phyloP scores from a whole-genome alignment of 37 sponge, comb jelly and placozoan species.

The Oopsacas minuta region DNA sequence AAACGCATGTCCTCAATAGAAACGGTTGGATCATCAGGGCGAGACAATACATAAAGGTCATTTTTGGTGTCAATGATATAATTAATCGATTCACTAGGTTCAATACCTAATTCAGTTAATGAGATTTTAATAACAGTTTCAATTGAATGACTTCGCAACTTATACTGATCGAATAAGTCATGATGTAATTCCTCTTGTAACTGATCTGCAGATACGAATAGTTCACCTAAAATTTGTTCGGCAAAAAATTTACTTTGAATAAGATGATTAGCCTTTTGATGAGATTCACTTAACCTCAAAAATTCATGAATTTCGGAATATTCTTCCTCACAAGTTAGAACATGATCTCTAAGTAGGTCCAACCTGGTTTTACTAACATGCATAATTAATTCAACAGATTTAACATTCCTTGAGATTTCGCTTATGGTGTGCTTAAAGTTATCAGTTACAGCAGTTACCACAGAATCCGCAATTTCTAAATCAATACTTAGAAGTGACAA shows the following conservation, averaged over 20 bases:
- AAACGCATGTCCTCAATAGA: conserved; percentile 57
- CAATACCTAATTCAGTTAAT: neutral
- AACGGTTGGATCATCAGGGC: conserved; percentile 55
- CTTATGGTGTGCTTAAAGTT: neutral
- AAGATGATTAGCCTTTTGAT: neutral
- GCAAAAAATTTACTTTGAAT: neutral
- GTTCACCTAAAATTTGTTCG: neutral
- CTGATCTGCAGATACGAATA: neutral
- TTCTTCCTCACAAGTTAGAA: neutral
- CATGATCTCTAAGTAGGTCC: neutral
- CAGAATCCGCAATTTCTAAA: neutral
- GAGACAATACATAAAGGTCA: conserved; percentile 61
- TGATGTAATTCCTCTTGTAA: conserved; percentile 5
- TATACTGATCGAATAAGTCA: neutral
- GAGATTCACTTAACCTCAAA: neutral
- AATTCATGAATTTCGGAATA: neutral
- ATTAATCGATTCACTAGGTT: neutral
- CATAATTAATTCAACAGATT: neutral
- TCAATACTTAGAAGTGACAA: neutral
- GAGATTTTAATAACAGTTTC: conserved; percentile 15
- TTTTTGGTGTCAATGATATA: conserved; percentile 56
- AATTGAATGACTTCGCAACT: neutral
- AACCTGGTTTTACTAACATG: neutral
- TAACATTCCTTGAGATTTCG: neutral
- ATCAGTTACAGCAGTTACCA: neutral